Percentiles rank a stretch among this genome's conserved stretches.
Evolutionary conservation across 1,140 invertebrate species (phyloP).

Genomic region (Holotrichia oblita): DNA sequence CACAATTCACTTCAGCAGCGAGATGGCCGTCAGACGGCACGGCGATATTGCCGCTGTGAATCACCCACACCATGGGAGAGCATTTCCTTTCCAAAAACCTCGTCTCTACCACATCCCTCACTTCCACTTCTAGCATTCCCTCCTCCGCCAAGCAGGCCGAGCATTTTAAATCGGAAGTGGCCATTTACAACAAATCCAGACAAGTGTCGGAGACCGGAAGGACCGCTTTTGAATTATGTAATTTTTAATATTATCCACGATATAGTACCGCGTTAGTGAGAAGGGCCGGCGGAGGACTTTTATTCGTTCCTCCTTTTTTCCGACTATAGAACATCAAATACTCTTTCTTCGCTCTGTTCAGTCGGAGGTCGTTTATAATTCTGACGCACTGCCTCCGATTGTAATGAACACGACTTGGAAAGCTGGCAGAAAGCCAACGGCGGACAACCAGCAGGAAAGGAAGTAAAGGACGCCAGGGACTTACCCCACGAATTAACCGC

Average conservation of each 20-base stretch:
- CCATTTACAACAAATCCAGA: conserved; percentile 53
- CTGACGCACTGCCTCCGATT: conserved; percentile 29
- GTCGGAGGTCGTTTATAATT: conserved; percentile 34
- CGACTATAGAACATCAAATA: not conserved
- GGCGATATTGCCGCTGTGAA: conserved; percentile 45
- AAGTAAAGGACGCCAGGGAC: conserved; percentile 37
- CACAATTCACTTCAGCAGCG: not conserved
- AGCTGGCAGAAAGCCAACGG: conserved; percentile 48
- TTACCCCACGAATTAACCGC: conserved; percentile 55
- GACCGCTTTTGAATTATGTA: conserved; percentile 57
- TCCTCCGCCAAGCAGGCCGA: not conserved
- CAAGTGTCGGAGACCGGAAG: conserved; percentile 56
- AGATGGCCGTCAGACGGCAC: not conserved
- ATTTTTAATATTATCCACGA: conserved; percentile 55
- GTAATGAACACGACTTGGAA: conserved; percentile 49
- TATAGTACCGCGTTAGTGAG: conserved; percentile 40
- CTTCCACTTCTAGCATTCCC: not conserved
- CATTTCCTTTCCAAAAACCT: conserved; percentile 47
- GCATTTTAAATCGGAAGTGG: conserved; percentile 58
- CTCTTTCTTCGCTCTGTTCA: not conserved
- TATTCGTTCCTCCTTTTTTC: conserved; percentile 17
- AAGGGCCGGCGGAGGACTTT: not conserved
- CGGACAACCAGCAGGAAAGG: conserved; percentile 33
- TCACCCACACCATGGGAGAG: conserved; percentile 47
- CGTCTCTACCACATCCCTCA: not conserved